Percentiles rank a stretch among this genome's conserved stretches.
phyloP scores from a whole-genome alignment of 2,113 vertebrate species.

The Isichthys henryi region DNA sequence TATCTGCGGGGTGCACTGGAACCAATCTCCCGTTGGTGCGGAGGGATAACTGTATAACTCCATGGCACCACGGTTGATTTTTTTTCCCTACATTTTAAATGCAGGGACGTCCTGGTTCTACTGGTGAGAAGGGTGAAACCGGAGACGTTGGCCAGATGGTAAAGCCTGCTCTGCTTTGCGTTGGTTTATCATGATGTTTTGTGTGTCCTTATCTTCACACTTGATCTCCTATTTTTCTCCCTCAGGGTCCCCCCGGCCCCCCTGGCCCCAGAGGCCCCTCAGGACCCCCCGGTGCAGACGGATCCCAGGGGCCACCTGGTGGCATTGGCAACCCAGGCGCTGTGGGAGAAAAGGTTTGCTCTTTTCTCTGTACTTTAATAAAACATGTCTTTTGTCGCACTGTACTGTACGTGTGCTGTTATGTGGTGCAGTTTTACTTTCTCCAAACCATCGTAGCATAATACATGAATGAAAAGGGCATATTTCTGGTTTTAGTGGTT shows the following conservation, averaged over 20 bases:
- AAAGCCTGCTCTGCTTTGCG: slow-evolving; percentile 27
- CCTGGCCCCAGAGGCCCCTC: slow-evolving; percentile 91
- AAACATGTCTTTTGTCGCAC: neutral
- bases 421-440: neutral
- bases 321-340: slow-evolving; percentile 90
- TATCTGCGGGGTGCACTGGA: neutral
- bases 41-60: neutral
- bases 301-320: slow-evolving; percentile 83
- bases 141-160: slow-evolving; percentile 97
- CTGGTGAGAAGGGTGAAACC: slow-evolving; percentile 94
- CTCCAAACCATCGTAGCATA: neutral
- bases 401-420: neutral
- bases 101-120: slow-evolving; percentile 87
- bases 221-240: neutral
- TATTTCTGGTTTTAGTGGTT: neutral
- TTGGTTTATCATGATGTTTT: neutral
- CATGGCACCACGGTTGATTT: neutral
- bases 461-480: neutral
- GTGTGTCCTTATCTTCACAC: neutral
- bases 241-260: slow-evolving; percentile 87
- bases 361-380: neutral
- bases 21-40: neutral
- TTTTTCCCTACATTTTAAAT: slow-evolving; percentile 1
- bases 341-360: slow-evolving; percentile 86
- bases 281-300: slow-evolving; percentile 86